These are phyloP conservation scores for Venustaconcha ellipsiformis DNA, from an alignment of 1,140 invertebrate species.

Conservation along the genomic window DNA sequence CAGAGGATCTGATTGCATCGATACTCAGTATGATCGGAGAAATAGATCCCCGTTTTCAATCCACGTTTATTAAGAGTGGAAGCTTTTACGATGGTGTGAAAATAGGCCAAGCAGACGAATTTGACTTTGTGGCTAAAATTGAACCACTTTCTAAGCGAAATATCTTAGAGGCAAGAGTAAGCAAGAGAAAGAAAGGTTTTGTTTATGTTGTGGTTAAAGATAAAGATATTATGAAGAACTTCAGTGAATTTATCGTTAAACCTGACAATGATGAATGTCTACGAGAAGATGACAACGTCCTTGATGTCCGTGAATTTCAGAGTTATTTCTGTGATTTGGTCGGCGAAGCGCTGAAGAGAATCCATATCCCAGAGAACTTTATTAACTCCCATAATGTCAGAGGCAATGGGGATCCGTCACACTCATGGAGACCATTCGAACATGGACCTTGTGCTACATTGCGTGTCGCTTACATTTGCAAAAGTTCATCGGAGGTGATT, in stretches of 20 bases:
- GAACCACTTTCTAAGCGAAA: conserved; percentile 7
- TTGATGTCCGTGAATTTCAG: conserved; percentile 11
- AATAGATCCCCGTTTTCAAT: conserved; percentile 9
- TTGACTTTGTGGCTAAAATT: conserved; percentile 21
- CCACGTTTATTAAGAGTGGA: conserved; percentile 12
- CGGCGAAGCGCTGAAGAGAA: neutral
- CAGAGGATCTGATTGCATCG: conserved; percentile 7
- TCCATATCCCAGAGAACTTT: conserved; percentile 21
- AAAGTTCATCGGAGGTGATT: conserved; percentile 11
- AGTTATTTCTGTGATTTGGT: conserved; percentile 11
- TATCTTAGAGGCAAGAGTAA: conserved; percentile 3
- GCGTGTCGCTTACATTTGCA: conserved; percentile 3
- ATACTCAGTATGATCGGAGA: conserved; percentile 9
- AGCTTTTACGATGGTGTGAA: conserved; percentile 17
- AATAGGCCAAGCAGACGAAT: conserved; percentile 15
- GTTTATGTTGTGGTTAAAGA: conserved; percentile 23
- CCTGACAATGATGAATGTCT: conserved; percentile 15
- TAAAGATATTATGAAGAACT: neutral
- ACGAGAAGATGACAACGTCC: neutral
- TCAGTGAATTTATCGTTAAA: conserved; percentile 13
- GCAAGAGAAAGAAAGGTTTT: conserved; percentile 10
- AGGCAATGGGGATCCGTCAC: neutral
- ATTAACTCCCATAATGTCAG: conserved; percentile 1
- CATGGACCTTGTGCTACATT: conserved; percentile 18
- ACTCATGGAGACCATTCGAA: conserved; percentile 1